Evolutionary conservation across 2,888 invertebrate genomes (phyloP), one percentile per base, ranked within the genome.

Genomic region (Chromoteleia sp.): DNA sequence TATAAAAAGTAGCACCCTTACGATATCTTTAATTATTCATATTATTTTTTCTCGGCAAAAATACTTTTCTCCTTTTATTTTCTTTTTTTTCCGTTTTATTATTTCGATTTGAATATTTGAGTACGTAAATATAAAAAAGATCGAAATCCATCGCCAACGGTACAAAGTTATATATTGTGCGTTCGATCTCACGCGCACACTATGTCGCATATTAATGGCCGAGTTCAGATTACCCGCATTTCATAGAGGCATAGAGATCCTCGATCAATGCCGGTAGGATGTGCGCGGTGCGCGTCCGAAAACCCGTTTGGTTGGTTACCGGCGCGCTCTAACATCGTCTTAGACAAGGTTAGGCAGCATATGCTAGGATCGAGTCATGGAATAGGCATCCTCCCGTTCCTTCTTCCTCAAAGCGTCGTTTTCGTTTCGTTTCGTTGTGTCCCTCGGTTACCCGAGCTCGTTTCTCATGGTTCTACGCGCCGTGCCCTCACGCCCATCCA

Each of bases 291-390:
- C 30, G 63, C 33, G 65, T 48, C 56, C 56, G 58, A 71, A 82
- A 83, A 85, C 84, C 75, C 84, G 85, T 84, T 85, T 84, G 80
- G 81, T 79, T 73, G 76, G 81, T 82, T 74, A 63, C 68, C 78
- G 75, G 56, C 68, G 68, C 30, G 48, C 63, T 70, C 45, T 74
- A 70, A 67, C 75, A 61, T 68, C 83, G 74, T 75, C 71, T 75
- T 83, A 82, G 75, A 75, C 77, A 52, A 81, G 80, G 80, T 80
- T 80, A 76, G 82, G 68, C 43, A 41, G 77, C 83, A 81, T 78
- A 78, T 76, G 83, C 76, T 80, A 78, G 75, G 45, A 43, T 58
- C 77, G 68, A 73, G 50, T 76, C 79, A 73, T 70, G 59, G 71
- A 71, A 81, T 76, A 73, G 75, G 67, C 81, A 67, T 71, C 67